Evolutionary conservation across 1,140 invertebrate genomes (phyloP).

Genomic region (Drosophila micromelanica): DNA sequence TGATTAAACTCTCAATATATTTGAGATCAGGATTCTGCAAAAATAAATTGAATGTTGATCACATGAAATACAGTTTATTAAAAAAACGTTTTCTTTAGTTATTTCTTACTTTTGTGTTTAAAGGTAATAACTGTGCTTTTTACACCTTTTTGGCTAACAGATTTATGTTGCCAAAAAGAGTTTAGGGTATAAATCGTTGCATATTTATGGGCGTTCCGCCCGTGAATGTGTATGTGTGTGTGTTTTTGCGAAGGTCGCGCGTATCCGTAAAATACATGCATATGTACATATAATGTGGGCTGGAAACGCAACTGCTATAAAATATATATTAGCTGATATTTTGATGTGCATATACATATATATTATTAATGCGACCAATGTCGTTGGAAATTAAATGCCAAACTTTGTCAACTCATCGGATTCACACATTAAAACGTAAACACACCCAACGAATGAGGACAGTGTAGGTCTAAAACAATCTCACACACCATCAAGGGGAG

Average conservation of each 20-base stretch:
- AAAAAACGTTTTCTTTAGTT: too few relatives aligned
- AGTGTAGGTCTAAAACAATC: too few relatives aligned
- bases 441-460: not conserved
- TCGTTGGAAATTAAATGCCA: conserved; percentile 69
- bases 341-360: too few relatives aligned
- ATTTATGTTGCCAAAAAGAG: not conserved
- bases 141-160: too few relatives aligned
- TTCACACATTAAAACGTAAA: too few relatives aligned
- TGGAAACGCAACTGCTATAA: not conserved
- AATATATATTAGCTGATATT: conserved; percentile 1
- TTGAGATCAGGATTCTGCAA: too few relatives aligned
- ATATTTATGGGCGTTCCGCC: not conserved
- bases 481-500: not conserved
- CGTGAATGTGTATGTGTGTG: not conserved
- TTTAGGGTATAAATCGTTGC: not conserved
- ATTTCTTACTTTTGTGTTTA: too few relatives aligned
- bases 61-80: not conserved
- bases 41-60: too few relatives aligned
- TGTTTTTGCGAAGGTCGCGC: not conserved
- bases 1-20: too few relatives aligned
- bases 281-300: not conserved
- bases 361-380: conserved; percentile 53
- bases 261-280: not conserved
- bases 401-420: conserved; percentile 57
- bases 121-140: too few relatives aligned